These are phyloP conservation scores for Oreochromis mossambicus DNA, from an alignment of 2,797 vertebrate species.

Conservation along the genomic window DNA sequence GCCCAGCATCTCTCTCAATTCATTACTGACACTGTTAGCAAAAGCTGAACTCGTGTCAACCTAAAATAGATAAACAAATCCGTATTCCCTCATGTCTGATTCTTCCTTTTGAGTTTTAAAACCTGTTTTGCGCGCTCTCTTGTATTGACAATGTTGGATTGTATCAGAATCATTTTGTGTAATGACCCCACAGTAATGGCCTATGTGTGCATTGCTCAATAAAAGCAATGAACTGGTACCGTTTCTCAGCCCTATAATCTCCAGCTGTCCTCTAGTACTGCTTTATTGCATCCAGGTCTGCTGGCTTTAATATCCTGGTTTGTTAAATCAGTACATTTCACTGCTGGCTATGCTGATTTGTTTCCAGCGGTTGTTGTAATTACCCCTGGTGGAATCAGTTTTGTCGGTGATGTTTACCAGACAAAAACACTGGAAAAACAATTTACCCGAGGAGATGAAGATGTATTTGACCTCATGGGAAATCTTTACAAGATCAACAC, in stretches of 20 bases:
- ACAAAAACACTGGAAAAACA: constrained; percentile 34
- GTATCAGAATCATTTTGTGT: constrained; percentile 43
- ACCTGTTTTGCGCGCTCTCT: neutral
- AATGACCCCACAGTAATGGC: constrained; percentile 46
- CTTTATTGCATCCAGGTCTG: constrained; percentile 47
- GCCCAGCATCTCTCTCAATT: constrained; percentile 37
- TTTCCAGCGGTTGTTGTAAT: constrained; percentile 43
- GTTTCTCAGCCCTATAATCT: constrained; percentile 23
- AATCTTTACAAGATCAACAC: constrained; percentile 51
- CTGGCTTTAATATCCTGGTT: constrained; percentile 54
- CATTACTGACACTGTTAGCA: neutral
- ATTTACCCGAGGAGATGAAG: constrained; percentile 36
- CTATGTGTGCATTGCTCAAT: constrained; percentile 36
- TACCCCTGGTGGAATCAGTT: constrained; percentile 49
- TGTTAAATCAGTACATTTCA: constrained; percentile 30
- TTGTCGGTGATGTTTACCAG: constrained; percentile 48
- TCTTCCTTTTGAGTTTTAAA: neutral
- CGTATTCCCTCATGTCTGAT: neutral
- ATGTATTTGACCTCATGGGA: constrained; percentile 43
- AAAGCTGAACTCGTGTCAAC: neutral
- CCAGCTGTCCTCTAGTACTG: constrained; percentile 15
- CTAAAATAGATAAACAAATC: neutral
- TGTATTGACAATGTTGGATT: constrained; percentile 33
- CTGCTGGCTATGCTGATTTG: constrained; percentile 31
- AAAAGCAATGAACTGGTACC: constrained; percentile 48